These are phyloP conservation scores for Struthidea cinerea DNA, from an alignment of 2,113 vertebrate genomes.

Conservation along the genomic window DNA sequence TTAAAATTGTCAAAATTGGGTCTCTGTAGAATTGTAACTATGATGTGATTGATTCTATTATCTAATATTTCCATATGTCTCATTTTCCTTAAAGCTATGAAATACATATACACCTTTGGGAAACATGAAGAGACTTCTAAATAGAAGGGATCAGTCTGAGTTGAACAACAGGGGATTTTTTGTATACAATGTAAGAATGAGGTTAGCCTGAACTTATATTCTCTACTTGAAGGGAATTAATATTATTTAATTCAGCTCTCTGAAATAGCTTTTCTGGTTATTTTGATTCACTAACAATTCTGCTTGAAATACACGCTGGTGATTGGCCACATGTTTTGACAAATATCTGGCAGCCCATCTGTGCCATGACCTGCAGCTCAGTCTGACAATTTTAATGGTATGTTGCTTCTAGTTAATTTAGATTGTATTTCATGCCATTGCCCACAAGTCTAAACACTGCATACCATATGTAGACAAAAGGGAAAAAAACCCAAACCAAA, in stretches of 20 bases:
- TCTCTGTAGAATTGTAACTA: not conserved
- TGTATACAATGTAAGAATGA: not conserved
- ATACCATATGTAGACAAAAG: not conserved
- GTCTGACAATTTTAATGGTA: not conserved
- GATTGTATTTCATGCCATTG: not conserved
- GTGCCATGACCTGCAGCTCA: not conserved
- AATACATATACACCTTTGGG: not conserved
- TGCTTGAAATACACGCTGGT: not conserved
- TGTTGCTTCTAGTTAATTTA: not conserved
- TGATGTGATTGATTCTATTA: not conserved
- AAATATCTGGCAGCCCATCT: slow-evolving; percentile 15
- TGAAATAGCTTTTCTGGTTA: not conserved
- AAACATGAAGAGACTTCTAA: not conserved
- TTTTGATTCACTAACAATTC: not conserved
- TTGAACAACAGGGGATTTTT: not conserved
- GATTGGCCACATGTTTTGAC: not conserved
- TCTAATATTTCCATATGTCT: not conserved
- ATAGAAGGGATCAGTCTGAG: not conserved
- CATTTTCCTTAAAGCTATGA: not conserved
- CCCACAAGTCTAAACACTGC: not conserved
- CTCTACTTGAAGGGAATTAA: not conserved
- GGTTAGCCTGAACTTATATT: not conserved
- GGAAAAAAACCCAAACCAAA: not conserved
- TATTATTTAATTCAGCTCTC: not conserved
- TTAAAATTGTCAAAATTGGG: not conserved